phyloP scores from a whole-genome alignment of 2,888 invertebrate species.

The Meteorus cinctellus region DNA sequence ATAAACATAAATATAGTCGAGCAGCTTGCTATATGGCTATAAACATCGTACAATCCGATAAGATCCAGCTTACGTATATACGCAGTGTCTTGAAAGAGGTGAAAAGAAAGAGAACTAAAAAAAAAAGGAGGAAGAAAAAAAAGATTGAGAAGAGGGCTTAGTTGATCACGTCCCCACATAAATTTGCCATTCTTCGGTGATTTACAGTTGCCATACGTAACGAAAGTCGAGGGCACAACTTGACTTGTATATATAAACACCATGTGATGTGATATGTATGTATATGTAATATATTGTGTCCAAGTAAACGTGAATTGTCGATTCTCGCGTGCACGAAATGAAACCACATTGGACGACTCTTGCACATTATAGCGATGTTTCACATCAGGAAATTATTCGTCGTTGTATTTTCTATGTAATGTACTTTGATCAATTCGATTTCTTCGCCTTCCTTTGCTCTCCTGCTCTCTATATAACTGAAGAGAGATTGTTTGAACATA shows the following conservation, averaged over 20 bases:
- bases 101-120: constrained; percentile 3
- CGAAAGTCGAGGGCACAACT: constrained; percentile 57
- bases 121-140: not conserved
- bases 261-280: not conserved
- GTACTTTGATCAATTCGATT: not conserved
- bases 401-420: not conserved
- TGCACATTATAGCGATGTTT: not conserved
- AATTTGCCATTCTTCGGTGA: constrained; percentile 66
- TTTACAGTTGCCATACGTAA: constrained; percentile 61
- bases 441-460: not conserved
- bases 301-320: not conserved
- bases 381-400: constrained; percentile 1
- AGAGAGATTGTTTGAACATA: constrained; percentile 38
- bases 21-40: constrained; percentile 29
- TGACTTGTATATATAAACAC: constrained; percentile 48
- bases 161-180: constrained; percentile 60
- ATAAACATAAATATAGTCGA: constrained; percentile 11
- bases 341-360: not conserved
- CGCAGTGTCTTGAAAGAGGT: constrained; percentile 26
- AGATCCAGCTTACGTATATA: constrained; percentile 33
- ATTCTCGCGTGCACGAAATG: not conserved
- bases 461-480: not conserved
- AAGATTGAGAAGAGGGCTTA: constrained; percentile 32
- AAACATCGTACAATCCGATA: constrained; percentile 32
- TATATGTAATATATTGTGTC: not conserved